Evolutionary conservation across 2,888 invertebrate genomes (phyloP), one percentile per base, ranked within the genome.

Genomic region (Epinotia nisella): DNA sequence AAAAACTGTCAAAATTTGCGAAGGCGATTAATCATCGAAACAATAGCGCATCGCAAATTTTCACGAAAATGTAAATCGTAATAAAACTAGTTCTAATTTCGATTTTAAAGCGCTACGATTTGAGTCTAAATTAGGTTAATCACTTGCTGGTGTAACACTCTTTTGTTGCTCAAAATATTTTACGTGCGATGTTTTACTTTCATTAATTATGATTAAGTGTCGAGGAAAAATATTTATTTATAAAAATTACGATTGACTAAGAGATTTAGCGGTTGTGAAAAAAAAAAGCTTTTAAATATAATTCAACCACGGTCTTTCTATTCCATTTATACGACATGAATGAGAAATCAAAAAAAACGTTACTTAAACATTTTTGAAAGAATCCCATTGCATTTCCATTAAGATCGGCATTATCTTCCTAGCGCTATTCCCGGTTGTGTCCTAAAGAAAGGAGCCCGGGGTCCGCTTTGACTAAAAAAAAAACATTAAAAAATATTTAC

Each of bases 21-120:
- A 24, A n/a, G 24, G 17, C 49, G 49, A 75, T 75, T 70, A 72
- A 75, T 75, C 69, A 75, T 72, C n/a, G 41, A 45, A 70, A 74
- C 72, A 76, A 70, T 65, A 61, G 70, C 67, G 10, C 24, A 55
- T 65, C 17, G 35, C 29, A 55, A 10, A 19, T 56, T 49, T 21
- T 4, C n/a, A 17, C 62, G 49, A 29, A 51, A 51, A 62, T 21
- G 49, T 21, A 51, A 51, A n/a, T 1, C 45, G 3, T 15, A 17
- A 24, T 24, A 4, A 4, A 11, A 29, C n/a, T 29, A 10, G 7
- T 49, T 29, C 49, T 3, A 62, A n/a, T 49, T 17, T 51, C n/a
- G 15, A 51, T 51, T 24, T 15, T 29, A 62, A n/a, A 3, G 10
- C n/a, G 9, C n/a, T 21, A 19, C 0, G 0, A 4, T 29, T 51